Evolutionary conservation across 2,888 invertebrate species (phyloP).

Genomic region (Nezara viridula): DNA sequence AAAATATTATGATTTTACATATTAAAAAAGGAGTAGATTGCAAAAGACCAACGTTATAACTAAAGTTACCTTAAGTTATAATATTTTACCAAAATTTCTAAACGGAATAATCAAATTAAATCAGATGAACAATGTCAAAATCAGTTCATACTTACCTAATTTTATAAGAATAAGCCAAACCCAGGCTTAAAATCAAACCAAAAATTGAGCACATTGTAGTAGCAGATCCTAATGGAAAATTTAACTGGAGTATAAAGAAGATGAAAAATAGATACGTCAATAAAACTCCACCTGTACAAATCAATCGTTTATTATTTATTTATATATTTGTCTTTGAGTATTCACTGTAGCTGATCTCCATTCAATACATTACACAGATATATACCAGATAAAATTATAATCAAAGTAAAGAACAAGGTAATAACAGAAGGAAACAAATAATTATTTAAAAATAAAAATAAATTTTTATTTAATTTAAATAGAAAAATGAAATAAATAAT

Average conservation of each 20-base stretch:
- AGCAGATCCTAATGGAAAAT: conserved; percentile 66
- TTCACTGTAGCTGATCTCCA: neutral
- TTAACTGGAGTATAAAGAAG: conserved; percentile 67
- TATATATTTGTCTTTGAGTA: too few relatives aligned
- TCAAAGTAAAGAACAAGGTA: too few relatives aligned
- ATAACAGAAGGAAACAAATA: too few relatives aligned
- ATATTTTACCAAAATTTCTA: neutral
- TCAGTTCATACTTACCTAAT: conserved; percentile 64
- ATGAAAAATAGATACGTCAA: conserved; percentile 66
- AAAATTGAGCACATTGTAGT: conserved; percentile 65
- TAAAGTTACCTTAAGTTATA: neutral
- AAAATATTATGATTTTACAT: too few relatives aligned
- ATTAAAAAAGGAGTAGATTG: too few relatives aligned
- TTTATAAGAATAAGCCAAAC: conserved; percentile 67
- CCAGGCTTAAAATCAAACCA: conserved; percentile 66
- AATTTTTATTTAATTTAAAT: too few relatives aligned
- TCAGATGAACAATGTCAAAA: neutral
- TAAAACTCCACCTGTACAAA: conserved; percentile 66
- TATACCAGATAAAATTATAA: too few relatives aligned
- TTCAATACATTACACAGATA: neutral
- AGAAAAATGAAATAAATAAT: too few relatives aligned
- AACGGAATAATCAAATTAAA: neutral
- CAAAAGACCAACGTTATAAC: neutral
- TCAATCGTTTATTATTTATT: neutral
- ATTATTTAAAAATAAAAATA: too few relatives aligned